Base-by-base conservation (phyloP, 2,797 vertebrate species). In the Picus viridis region DNA sequence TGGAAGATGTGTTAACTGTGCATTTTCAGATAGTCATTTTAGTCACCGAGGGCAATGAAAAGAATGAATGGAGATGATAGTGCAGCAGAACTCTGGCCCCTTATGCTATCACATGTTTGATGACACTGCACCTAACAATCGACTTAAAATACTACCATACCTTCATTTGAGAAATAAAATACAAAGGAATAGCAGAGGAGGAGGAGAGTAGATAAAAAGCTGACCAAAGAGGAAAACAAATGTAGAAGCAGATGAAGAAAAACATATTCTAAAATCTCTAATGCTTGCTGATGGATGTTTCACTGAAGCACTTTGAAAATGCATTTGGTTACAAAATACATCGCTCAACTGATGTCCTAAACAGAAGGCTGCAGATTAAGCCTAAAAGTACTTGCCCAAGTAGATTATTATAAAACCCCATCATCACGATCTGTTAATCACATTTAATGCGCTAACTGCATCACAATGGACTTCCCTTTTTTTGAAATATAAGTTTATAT, bases 341-440 rank as follows among this genome's bases (percentile, higher is more conserved):
- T 34, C 63, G 81, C 93, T 90, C n/a, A 70, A 67, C 0, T 26
- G n/a, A 51, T 63, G 61, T 18, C 12, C 34, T 63, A 75, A 78
- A 47, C 14, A 19, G 3, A 79, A 71, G 41, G 8, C 29, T 78
- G 23, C 13, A 74, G 41, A 91, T 75, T 34, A 83, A 88, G 16
- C 15, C 23, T 73, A 30, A 22, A 87, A 78, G 16, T 72, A 88
- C 54, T 34, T 83, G 22, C 11, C 36, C 30, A 41, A 74, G 58
- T 3, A 86, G 10, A 77, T 82, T 70, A 73, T 30, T 75, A 5
- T 26, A 77, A 57, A 10, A 0, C 15, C 0, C 0, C 7, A 85
- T 53, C 47, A 84, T 13, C 15, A 39, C 13, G 59, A 85, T 53
- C 43, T 63, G 63, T 17, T 67, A 61, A 76, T 63, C 30, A 36